Evolutionary conservation across 2,797 vertebrate species (phyloP).

Genomic region (Cheirogaleus major): DNA sequence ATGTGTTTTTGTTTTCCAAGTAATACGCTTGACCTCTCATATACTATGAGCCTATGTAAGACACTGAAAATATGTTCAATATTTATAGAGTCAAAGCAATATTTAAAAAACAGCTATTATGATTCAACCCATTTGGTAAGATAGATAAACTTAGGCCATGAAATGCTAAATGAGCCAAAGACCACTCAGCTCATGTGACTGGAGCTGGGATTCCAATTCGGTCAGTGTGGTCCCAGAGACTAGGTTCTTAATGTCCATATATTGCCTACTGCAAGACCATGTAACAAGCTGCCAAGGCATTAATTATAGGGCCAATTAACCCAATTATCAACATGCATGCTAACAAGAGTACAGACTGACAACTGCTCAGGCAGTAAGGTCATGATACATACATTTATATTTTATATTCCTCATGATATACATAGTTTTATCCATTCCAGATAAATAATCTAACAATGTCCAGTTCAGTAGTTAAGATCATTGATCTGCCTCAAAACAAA

Average conservation of each 20-base stretch:
- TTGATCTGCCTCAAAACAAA: not conserved
- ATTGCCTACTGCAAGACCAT: not conserved
- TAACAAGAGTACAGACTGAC: not conserved
- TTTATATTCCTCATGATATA: constrained; percentile 27
- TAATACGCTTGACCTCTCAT: not conserved
- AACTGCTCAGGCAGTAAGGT: not conserved
- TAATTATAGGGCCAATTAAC: not conserved
- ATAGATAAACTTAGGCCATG: not conserved
- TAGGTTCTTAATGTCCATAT: not conserved
- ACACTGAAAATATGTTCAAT: not conserved
- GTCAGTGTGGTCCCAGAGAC: not conserved
- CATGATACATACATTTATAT: not conserved
- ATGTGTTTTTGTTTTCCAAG: not conserved
- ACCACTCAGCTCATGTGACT: not conserved
- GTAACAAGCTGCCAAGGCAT: not conserved
- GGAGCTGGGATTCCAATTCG: not conserved
- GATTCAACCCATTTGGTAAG: not conserved
- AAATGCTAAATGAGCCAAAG: not conserved
- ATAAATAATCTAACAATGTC: constrained; percentile 15
- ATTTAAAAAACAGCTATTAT: not conserved
- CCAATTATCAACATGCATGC: not conserved
- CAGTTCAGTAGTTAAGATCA: not conserved
- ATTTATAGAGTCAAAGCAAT: constrained; percentile 27
- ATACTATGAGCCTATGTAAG: not conserved
- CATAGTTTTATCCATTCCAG: not conserved